Evolutionary conservation across 1,140 invertebrate species (phyloP).

Genomic region (Augochlora pura): DNA sequence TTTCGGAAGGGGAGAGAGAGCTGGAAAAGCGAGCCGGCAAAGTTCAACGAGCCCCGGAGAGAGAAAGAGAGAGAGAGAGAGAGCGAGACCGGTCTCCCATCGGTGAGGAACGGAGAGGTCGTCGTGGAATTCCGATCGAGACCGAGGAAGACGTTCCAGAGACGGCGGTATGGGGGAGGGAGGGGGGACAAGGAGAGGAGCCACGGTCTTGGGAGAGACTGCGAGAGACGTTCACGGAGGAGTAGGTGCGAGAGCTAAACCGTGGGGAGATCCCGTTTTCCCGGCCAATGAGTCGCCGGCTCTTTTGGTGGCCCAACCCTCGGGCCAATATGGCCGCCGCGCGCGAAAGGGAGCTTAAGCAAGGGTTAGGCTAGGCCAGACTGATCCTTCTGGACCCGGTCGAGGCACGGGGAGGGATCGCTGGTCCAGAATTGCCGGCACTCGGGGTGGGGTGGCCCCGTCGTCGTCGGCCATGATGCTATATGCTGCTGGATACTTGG

Average conservation of each 20-base stretch:
- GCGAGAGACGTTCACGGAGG: slow-evolving; percentile 25
- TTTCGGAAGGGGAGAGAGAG: slow-evolving; percentile 14
- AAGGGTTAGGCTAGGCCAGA: slow-evolving; percentile 72
- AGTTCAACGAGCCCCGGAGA: slow-evolving; percentile 34
- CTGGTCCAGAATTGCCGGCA: slow-evolving; percentile 37
- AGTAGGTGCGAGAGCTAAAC: slow-evolving; percentile 16
- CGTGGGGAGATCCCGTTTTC: slow-evolving; percentile 19
- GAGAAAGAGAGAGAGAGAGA: slow-evolving; percentile 9
- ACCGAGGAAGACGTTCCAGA: not conserved
- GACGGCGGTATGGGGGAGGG: not conserved
- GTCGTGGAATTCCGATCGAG: not conserved
- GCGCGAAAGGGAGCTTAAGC: slow-evolving; percentile 74
- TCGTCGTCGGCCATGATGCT: slow-evolving; percentile 77
- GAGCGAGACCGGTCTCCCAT: not conserved
- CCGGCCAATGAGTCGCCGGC: slow-evolving; percentile 76
- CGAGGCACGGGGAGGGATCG: slow-evolving; percentile 34
- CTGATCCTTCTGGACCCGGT: slow-evolving; percentile 68
- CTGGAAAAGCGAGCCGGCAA: slow-evolving; percentile 31
- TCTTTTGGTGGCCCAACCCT: slow-evolving; percentile 78
- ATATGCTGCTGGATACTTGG: slow-evolving; percentile 67
- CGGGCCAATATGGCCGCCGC: slow-evolving; percentile 76
- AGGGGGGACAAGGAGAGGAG: slow-evolving; percentile 1
- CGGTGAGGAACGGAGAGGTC: not conserved
- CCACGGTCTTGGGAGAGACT: slow-evolving; percentile 28
- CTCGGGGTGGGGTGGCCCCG: slow-evolving; percentile 62